These are phyloP conservation scores for Drosophila pachea DNA, from an alignment of 1,140 invertebrate species.

Conservation along the genomic window DNA sequence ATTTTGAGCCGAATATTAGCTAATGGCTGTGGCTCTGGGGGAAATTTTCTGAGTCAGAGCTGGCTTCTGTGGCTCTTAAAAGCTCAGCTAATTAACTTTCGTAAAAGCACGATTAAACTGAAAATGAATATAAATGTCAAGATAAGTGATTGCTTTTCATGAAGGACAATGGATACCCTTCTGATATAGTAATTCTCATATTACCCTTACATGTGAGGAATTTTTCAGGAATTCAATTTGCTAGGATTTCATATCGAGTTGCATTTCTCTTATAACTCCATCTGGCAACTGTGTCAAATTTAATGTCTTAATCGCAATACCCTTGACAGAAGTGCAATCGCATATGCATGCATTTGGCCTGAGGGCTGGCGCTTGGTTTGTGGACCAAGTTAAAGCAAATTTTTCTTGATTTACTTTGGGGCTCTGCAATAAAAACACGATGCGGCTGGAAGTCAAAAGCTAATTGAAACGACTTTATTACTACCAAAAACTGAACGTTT, in stretches of 20 bases:
- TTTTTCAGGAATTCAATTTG: too few relatives aligned
- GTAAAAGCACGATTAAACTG: constrained; percentile 5
- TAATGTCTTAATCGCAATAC: neutral
- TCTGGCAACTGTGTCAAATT: neutral
- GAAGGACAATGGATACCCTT: neutral
- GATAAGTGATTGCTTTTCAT: constrained; percentile 10
- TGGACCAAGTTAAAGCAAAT: constrained; percentile 16
- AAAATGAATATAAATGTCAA: constrained; percentile 9
- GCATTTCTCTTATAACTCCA: neutral
- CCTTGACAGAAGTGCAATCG: neutral
- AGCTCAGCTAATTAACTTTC: constrained; percentile 62
- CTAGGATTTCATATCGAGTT: too few relatives aligned
- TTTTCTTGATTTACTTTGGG: constrained; percentile 14
- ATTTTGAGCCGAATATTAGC: constrained; percentile 21
- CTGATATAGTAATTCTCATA: too few relatives aligned
- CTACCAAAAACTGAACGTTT: constrained; percentile 50
- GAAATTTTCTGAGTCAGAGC: constrained; percentile 8
- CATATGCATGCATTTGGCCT: constrained; percentile 14
- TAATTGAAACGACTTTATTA: constrained; percentile 66
- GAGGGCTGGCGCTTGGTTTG: constrained; percentile 57
- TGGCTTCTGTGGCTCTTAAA: constrained; percentile 30
- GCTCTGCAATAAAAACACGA: constrained; percentile 27
- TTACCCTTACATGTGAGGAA: too few relatives aligned
- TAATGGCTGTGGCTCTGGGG: constrained; percentile 4
- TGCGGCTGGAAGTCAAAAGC: constrained; percentile 35